Conservation (phyloP, 2,888 invertebrate genomes). For the Cerceris ruficornis region DNA sequence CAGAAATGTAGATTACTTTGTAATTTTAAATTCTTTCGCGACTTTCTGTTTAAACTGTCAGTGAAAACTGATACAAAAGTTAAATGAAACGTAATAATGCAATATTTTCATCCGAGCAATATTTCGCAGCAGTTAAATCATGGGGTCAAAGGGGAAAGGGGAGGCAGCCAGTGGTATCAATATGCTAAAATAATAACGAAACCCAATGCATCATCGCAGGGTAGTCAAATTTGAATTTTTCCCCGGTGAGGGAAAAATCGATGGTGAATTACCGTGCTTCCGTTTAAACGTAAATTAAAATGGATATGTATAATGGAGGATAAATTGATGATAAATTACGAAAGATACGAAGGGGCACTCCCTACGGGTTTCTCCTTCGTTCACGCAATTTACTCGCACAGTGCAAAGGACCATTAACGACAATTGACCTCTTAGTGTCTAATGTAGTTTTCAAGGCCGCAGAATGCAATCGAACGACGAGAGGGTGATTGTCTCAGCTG, state of each 20-base stretch:
- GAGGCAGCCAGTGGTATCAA: too few relatives aligned
- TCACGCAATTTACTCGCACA: slow-evolving; percentile 36
- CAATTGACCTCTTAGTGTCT: slow-evolving; percentile 52
- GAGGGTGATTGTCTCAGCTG: too few relatives aligned
- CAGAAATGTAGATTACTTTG: too few relatives aligned
- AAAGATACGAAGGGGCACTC: slow-evolving; percentile 26
- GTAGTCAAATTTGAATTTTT: neutral
- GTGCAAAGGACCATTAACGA: slow-evolving; percentile 46
- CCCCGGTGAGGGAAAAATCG: neutral
- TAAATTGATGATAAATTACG: slow-evolving; percentile 48
- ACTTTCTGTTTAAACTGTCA: too few relatives aligned
- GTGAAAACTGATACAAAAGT: too few relatives aligned
- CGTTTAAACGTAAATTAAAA: slow-evolving; percentile 46
- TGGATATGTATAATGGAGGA: slow-evolving; percentile 42
- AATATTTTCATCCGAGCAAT: too few relatives aligned
- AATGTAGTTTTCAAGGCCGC: slow-evolving; percentile 55
- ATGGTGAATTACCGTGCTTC: slow-evolving; percentile 34
- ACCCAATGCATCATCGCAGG: neutral
- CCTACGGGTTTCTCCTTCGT: slow-evolving; percentile 30
- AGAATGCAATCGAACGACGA: too few relatives aligned
- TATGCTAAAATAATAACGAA: too few relatives aligned
- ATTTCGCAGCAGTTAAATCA: too few relatives aligned
- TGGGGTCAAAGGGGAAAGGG: too few relatives aligned
- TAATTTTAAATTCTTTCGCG: too few relatives aligned
- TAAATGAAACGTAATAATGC: too few relatives aligned